Base-by-base conservation (phyloP, 2,888 invertebrate genomes). In the Mechanitis mazaeus region DNA sequence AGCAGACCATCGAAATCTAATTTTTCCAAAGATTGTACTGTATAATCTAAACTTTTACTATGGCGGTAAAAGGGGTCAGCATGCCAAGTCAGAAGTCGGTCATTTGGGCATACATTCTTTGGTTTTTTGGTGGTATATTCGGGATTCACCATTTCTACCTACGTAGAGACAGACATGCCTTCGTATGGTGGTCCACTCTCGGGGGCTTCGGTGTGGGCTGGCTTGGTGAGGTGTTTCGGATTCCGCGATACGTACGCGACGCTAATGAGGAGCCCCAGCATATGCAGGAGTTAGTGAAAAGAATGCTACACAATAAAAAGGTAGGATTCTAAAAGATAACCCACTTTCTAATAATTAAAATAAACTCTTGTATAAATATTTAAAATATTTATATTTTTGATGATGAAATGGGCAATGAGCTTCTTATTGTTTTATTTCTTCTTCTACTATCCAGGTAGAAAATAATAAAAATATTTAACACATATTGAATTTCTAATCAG, bases 101-200 rank as follows among this genome's bases (percentile, higher is more conserved):
- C 9, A 76, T 94, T 57, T 77, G 92, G 73, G 93, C 98, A 0
- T 98, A 98, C 77, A 64, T 97, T 1, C 85, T 94, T 50, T 98
- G 98, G 98, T 75, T 97, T 0, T 92, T 96, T 70, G 96, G 97
- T 28, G 98, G 98, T 3, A 84, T 95, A 72, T 94, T 96, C 71
- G 98, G 98, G 0, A 85, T 95, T 4, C 98, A 98, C 84, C 97
- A 98, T 79, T 93, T 98, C 75, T 98, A 98, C 84, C 88, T 98
- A 67, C 92, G 94, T 59, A 91, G 98, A 61, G 97, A 98, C 82
- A 91, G 94, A 33, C 98, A 98, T 73, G 98, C 96, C 0, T 95
- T 98, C 77, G 91, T 97, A 0, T 97, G 96, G 93, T 95, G 96
- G 93, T 94, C 94, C 64, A 96, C 97, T 0, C 84, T 96, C 28